Evolutionary conservation across 2,797 vertebrate species (phyloP).

Genomic region (Scleropages formosus): DNA sequence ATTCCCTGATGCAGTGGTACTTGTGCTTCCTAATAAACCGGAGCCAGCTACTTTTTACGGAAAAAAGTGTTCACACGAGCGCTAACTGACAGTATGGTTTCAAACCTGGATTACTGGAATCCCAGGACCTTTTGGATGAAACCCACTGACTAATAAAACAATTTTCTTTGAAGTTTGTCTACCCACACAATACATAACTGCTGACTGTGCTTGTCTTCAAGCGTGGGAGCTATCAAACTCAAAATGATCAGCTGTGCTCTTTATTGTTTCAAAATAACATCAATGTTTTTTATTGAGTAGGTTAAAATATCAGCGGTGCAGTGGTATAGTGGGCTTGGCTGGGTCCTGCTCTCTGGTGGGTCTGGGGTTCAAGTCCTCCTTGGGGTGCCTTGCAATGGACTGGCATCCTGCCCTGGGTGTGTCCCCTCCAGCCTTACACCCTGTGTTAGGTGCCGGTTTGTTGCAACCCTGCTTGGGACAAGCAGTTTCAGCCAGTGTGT

Average conservation of each 20-base stretch:
- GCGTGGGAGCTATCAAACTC: not conserved
- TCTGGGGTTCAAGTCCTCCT: too few relatives aligned
- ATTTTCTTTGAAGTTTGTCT: slow-evolving; percentile 36
- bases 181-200: not conserved
- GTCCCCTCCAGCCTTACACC: too few relatives aligned
- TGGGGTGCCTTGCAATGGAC: too few relatives aligned
- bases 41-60: slow-evolving; percentile 25
- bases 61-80: slow-evolving; percentile 33
- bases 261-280: not conserved
- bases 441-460: too few relatives aligned
- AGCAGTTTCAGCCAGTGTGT: too few relatives aligned
- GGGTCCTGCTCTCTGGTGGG: too few relatives aligned
- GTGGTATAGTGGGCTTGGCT: too few relatives aligned
- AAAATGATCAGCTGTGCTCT: not conserved
- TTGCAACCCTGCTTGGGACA: too few relatives aligned
- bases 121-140: slow-evolving; percentile 19
- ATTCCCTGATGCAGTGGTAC: slow-evolving; percentile 21
- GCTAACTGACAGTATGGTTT: slow-evolving; percentile 25
- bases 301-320: too few relatives aligned
- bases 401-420: too few relatives aligned
- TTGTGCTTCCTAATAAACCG: slow-evolving; percentile 11
- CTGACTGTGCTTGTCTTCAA: not conserved
- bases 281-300: too few relatives aligned
- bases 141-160: slow-evolving; percentile 24
- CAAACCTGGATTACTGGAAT: slow-evolving; percentile 32